Conservation (phyloP, 2,797 vertebrate species). For the Hozukius guyotensis region DNA sequence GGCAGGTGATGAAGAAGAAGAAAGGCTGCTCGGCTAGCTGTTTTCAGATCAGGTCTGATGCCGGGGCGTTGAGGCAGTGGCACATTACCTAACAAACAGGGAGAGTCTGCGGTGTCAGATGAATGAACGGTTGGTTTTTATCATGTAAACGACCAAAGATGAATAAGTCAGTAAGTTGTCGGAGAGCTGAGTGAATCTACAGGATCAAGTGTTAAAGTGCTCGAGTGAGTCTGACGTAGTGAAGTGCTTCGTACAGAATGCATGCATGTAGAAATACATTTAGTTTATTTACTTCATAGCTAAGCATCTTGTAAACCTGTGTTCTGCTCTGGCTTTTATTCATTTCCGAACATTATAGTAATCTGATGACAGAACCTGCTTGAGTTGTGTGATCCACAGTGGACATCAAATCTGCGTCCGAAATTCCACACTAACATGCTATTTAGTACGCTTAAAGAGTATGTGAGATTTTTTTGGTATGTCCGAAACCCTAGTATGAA, state of each 20-base stretch:
- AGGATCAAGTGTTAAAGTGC: not conserved
- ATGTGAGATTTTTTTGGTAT: too few relatives aligned
- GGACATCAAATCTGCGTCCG: too few relatives aligned
- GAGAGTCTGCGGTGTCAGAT: not conserved
- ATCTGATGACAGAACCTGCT: too few relatives aligned
- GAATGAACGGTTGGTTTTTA: conserved; percentile 16
- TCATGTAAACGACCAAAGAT: conserved; percentile 25
- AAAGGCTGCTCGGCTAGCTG: conserved; percentile 33
- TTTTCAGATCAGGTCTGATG: conserved; percentile 56
- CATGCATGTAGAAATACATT: too few relatives aligned
- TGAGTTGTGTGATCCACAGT: too few relatives aligned
- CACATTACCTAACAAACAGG: conserved; percentile 47
- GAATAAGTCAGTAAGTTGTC: conserved; percentile 24
- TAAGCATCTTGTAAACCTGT: too few relatives aligned
- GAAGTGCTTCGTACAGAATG: not conserved
- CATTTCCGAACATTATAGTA: too few relatives aligned
- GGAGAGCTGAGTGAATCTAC: not conserved
- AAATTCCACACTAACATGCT: too few relatives aligned
- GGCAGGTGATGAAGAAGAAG: conserved; percentile 62
- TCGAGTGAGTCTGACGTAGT: not conserved
- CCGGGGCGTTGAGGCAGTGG: conserved; percentile 26
- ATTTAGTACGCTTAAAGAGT: too few relatives aligned
- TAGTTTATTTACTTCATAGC: too few relatives aligned
- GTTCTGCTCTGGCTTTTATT: too few relatives aligned
- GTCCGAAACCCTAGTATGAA: too few relatives aligned